Percentiles rank a stretch among this genome's conserved stretches.
Evolutionary conservation across 2,113 vertebrate genomes (phyloP).

Genomic region (Tupaia chinensis): DNA sequence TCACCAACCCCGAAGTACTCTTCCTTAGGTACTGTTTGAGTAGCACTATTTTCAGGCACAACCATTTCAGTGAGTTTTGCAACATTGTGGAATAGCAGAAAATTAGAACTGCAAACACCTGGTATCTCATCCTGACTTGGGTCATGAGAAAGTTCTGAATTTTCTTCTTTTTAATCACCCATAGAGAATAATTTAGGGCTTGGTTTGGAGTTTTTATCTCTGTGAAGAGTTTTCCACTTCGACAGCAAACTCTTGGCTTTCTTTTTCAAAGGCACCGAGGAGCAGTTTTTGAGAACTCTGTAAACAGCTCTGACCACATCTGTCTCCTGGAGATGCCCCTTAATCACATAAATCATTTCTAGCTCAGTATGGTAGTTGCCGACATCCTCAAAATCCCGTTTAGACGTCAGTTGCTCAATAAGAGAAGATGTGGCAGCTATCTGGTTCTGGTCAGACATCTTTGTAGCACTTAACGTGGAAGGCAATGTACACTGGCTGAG

Average conservation of each 20-base stretch:
- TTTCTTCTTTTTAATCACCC: background rate
- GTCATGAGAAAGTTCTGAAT: background rate
- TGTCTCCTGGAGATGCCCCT: constrained; percentile 89
- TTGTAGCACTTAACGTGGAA: constrained; percentile 49
- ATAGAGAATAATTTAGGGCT: background rate
- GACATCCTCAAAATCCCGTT: constrained; percentile 89
- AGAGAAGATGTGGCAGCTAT: constrained; percentile 84
- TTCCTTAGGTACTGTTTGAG: background rate
- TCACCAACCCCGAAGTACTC: background rate
- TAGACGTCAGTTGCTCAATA: constrained; percentile 89
- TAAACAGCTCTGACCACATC: constrained; percentile 89
- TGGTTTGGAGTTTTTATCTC: constrained; percentile 50
- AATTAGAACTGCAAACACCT: background rate
- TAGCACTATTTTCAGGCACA: background rate
- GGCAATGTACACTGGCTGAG: no score
- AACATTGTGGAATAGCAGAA: constrained; percentile 28
- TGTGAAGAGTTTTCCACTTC: constrained; percentile 91
- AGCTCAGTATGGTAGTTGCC: constrained; percentile 88
- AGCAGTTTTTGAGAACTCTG: constrained; percentile 90
- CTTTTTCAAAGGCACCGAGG: constrained; percentile 85
- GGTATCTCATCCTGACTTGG: constrained; percentile 32
- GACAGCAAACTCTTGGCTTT: constrained; percentile 88
- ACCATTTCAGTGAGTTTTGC: background rate
- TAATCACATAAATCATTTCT: constrained; percentile 84
- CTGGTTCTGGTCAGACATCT: constrained; percentile 85